These are phyloP conservation scores for Trichogramma pretiosum DNA, from an alignment of 1,140 invertebrate genomes.

Conservation along the genomic window DNA sequence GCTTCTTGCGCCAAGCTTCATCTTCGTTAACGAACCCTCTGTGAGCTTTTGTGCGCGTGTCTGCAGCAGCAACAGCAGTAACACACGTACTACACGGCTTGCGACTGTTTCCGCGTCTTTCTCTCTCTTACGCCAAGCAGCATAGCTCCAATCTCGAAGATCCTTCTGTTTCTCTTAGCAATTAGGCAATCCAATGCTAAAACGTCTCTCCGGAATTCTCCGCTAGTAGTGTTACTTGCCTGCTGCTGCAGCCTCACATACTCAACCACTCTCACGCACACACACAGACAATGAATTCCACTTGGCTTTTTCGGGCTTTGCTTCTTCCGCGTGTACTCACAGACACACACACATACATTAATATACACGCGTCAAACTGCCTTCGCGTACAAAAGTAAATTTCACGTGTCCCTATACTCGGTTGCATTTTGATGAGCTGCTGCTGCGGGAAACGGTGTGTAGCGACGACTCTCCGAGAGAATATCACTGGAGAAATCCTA, in stretches of 20 bases:
- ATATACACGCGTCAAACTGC: not conserved
- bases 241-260: no score
- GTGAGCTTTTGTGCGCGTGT: no score
- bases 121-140: not conserved
- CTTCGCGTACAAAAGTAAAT: conserved; percentile 14
- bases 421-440: conserved; percentile 17
- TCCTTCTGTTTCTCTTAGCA: conserved; percentile 20
- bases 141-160: conserved; percentile 4
- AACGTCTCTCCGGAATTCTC: not conserved
- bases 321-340: not conserved
- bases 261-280: no score
- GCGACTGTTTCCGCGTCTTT: no score
- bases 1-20: not conserved
- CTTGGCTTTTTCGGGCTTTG: not conserved
- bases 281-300: no score
- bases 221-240: no score
- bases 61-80: no score
- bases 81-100: no score
- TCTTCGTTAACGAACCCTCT: conserved; percentile 17
- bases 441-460: no score
- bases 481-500: no score
- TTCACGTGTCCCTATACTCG: conserved; percentile 8
- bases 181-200: conserved; percentile 1
- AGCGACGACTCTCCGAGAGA: no score
- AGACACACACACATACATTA: not conserved